Percentiles rank a stretch among this genome's conserved stretches.
These are phyloP conservation scores for Myrmecobius fasciatus DNA, from an alignment of 2,113 vertebrate genomes.

Conservation along the genomic window DNA sequence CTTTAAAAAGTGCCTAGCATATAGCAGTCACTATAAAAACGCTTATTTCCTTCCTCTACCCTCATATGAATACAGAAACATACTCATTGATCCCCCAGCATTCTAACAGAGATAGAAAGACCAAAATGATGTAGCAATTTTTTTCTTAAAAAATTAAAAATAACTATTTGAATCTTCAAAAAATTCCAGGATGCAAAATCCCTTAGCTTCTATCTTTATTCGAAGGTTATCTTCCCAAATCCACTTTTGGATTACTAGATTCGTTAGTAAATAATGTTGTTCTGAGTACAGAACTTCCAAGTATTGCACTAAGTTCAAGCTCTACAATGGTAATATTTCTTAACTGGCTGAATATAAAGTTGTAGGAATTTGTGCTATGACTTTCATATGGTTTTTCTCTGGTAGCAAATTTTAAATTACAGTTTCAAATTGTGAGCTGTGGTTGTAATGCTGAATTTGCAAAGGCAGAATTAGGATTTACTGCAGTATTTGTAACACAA, in stretches of 20 bases:
- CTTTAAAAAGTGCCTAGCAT: neutral
- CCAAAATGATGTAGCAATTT: neutral
- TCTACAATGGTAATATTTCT: neutral
- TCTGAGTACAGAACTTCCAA: neutral
- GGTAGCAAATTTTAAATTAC: conserved; percentile 50
- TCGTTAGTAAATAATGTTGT: conserved; percentile 22
- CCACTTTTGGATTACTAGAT: neutral
- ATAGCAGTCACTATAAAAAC: neutral
- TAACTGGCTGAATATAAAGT: neutral
- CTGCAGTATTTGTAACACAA: conserved; percentile 62
- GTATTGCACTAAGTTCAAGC: neutral
- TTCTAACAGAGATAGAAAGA: neutral
- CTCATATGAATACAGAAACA: neutral
- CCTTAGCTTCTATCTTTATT: neutral
- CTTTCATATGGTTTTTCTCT: conserved; percentile 57
- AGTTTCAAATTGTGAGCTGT: conserved; percentile 72
- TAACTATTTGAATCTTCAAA: neutral
- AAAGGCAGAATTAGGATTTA: conserved; percentile 73
- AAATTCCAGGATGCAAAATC: neutral
- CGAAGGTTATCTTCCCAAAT: neutral
- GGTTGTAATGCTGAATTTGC: conserved; percentile 60
- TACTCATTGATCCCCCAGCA: neutral
- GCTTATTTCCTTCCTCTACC: neutral
- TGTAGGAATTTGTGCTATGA: conserved; percentile 12
- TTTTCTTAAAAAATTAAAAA: neutral